A percentile compares a stretch with the other conserved stretches of the same genome.
phyloP scores from a whole-genome alignment of 2,113 vertebrate species.

The Pygoscelis adeliae region DNA sequence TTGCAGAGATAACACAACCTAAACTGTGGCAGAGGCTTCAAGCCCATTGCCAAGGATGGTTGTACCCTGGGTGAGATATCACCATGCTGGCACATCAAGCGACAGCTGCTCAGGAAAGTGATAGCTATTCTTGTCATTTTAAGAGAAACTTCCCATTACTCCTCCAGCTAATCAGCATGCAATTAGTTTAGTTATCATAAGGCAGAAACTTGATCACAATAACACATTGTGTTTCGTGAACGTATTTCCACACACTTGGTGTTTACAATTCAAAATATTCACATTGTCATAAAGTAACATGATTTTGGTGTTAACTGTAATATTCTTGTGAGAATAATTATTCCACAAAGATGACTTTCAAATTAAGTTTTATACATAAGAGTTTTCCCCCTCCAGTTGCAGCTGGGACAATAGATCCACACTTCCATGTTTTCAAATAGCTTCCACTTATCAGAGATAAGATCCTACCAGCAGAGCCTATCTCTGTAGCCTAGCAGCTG shows the following conservation, averaged over 20 bases:
- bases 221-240: not conserved
- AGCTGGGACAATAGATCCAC: not conserved
- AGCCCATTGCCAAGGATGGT: not conserved
- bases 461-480: slow-evolving; percentile 47
- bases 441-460: slow-evolving; percentile 31
- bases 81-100: no score
- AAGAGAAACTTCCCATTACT: not conserved
- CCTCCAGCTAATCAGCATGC: not conserved
- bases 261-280: not conserved
- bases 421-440: slow-evolving; percentile 6
- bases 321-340: not conserved
- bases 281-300: not conserved
- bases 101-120: not conserved
- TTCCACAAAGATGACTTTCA: not conserved
- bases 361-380: not conserved
- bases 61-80: not conserved
- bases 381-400: not conserved
- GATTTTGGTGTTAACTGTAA: not conserved
- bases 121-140: not conserved
- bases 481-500: slow-evolving; percentile 33
- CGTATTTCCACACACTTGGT: not conserved
- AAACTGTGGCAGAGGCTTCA: not conserved
- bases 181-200: not conserved
- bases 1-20: fast-evolving
- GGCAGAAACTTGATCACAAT: not conserved